Base-by-base conservation (phyloP, 2,797 vertebrate genomes). In the Apodemus agrarius region DNA sequence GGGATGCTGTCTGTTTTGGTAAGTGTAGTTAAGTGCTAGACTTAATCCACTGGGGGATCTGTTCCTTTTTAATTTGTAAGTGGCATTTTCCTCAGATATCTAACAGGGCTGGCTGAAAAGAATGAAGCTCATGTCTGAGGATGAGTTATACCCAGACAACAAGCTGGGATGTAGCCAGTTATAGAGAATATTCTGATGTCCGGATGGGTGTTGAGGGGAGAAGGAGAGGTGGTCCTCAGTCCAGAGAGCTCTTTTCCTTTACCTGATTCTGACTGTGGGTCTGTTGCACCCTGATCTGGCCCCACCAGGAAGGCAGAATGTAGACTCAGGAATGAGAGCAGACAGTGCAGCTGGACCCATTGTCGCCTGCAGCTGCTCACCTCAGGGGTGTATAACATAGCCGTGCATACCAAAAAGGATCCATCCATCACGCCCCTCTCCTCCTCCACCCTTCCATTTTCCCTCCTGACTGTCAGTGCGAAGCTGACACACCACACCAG, bases 381-480 rank as follows among this genome's bases (percentile, higher is more conserved):
- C 9, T 43, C 52, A 78, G 83, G 59, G 43, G 69, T 26, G 13
- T 5, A 0, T 16, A 54, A 94, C 80, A 75, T 43, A 78, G 84
- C 26, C 46, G 65, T 19, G 78, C 40, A 75, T 87, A 63, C 84
- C 84, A 93, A 81, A 90, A 0, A 85, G 69, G 43, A 26, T 26
- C 67, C 84, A 88, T 93, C 94, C 14, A 49, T 83, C 90, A 82
- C 3, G 2, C 11, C n/a, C 40, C 61, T 52, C 75, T 74, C 63
- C 34, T 90, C 89, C 83, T 85, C 85, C 49, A 40, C n/a, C n/a
- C 67, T 92, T 76, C 65, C 67, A 46, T 84, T 91, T 95, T 80
- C 93, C 67, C 75, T 74, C 54, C 24, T 82, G 61, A 82, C 46
- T 63, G 29, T 90, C 67, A 69, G 29, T 10, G 43, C 2, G 69